Evolutionary conservation across 2,797 vertebrate species (phyloP), one percentile per base, ranked within the genome.

Genomic region (Hephaestus fuliginosus): DNA sequence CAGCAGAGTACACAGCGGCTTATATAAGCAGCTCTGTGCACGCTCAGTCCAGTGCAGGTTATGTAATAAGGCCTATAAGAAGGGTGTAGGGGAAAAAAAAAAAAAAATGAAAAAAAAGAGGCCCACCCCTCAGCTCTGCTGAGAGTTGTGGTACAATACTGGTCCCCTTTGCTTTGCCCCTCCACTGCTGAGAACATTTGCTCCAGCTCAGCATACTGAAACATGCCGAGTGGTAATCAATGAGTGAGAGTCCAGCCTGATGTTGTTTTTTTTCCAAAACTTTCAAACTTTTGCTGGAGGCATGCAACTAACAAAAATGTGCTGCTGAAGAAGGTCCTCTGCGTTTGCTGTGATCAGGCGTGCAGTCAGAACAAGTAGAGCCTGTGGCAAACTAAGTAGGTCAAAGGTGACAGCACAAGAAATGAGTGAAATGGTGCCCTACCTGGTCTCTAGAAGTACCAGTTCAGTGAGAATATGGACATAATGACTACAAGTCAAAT

Each of bases 361-460:
- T 36, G 71, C 75, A 74, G 67, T 69, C 49, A 70, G 48, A 62
- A 52, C n/a, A 44, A 72, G 81, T 48, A 13, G 69, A 77, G 1
- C 41, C 13, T 41, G 55, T 39, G 36, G 7, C 3, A 75, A 53
- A 52, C 11, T 43, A 91, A 94, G 81, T 94, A 88, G 94, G 93
- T 88, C 91, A 95, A 94, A 95, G 92, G 93, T 94, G 81, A 94
- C 55, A 1, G 39, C 83, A 81, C 63, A 76, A 85, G 69, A 60
- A 36, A 49, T 25, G n/a, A 74, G 25, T 65, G 2, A 76, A 86
- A 74, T 20, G 22, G 13, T 62, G 68, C 66, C 17, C 30, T 13
- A 39, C 5, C 18, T 61, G 15, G 55, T 72, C 36, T 33, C 65
- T 41, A 3, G 44, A 57, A 78, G 20, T 7, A 1, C 9, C 4